Base-by-base conservation (phyloP, 2,113 vertebrate genomes). In the Oryzias celebensis region DNA sequence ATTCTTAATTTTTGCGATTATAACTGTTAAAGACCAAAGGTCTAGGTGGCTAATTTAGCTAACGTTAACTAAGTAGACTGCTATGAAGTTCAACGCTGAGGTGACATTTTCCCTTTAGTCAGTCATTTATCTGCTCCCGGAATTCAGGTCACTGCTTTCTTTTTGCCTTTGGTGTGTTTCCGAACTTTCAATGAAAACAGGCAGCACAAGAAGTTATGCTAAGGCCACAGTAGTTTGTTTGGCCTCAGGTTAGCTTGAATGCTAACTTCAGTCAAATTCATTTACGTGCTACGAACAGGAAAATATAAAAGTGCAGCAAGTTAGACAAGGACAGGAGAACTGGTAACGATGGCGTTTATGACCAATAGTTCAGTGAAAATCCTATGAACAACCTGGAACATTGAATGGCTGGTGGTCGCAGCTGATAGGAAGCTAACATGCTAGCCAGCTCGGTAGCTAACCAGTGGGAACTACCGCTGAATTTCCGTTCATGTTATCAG, bases 161-260 rank as follows among this genome's bases (percentile, higher is more conserved):
- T 24, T 14, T 10, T 36, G 20, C 14, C 26, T 16, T 36, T 10
- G 12, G 3, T 12, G 36, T 36, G 4, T 74, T 22, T 8, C 23
- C 41, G 36, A 71, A 60, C 48, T 46, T 45, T 31, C 5, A 28
- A 14, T 3, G 17, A 46, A 26, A 53, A 41, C 16, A 23, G 20
- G 8, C 14, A 68, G 53, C 67, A 52, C 77, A 84, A 73, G 75
- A 84, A 88, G 81, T 86, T 88, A 13, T 31, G 66, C 48, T 60
- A 71, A 88, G 80, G 84, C 84, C 82, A 81, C 62, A 79, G 72
- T 67, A 81, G 78, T 87, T 85, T 64, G 52, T 45, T 36, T 36
- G 36, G 36, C 36, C 36, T 36, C 36, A 36, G 61, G 62, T 71
- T 75, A 80, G 73, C 64, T 50, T 57, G 17, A 68, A 54, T 61